Evolutionary conservation across 2,797 vertebrate species (phyloP).

Genomic region (Scolopax rusticola): DNA sequence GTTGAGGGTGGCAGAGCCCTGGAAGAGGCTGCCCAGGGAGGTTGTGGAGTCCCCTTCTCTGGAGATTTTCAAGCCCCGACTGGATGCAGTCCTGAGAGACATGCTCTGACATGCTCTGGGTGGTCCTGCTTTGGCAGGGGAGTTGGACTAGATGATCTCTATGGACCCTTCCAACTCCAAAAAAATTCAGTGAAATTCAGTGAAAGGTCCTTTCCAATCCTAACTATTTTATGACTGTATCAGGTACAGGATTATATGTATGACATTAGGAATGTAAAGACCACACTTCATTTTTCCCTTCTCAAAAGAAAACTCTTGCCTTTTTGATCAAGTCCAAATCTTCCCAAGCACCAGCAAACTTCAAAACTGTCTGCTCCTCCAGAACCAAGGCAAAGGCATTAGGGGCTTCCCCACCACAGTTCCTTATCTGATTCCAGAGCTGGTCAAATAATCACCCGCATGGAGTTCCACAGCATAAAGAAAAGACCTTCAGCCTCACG

Average conservation of each 20-base stretch:
- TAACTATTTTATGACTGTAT: background rate
- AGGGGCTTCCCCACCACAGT: background rate
- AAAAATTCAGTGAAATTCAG: too few species aligned
- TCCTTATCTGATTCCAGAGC: background rate
- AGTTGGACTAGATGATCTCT: too few species aligned
- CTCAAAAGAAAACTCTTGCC: background rate
- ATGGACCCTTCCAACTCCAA: too few species aligned
- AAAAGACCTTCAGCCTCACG: background rate
- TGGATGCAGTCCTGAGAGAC: too few species aligned
- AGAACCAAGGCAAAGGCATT: background rate
- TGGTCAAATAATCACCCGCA: background rate
- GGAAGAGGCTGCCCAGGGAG: too few species aligned
- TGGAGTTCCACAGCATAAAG: background rate
- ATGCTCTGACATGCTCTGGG: too few species aligned
- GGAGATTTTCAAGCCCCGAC: too few species aligned
- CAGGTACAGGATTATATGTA: background rate
- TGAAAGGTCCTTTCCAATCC: background rate
- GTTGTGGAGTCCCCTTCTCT: too few species aligned
- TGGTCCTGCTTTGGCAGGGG: too few species aligned
- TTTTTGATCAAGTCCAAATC: background rate
- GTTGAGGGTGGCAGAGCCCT: too few species aligned
- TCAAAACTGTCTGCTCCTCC: background rate
- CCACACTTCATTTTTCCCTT: fast-evolving
- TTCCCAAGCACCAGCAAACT: background rate
- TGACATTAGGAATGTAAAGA: background rate